Percentiles rank a stretch among this genome's conserved stretches.
Conservation (phyloP, 2,113 vertebrate genomes). For the Chlorodrepanis virens region DNA sequence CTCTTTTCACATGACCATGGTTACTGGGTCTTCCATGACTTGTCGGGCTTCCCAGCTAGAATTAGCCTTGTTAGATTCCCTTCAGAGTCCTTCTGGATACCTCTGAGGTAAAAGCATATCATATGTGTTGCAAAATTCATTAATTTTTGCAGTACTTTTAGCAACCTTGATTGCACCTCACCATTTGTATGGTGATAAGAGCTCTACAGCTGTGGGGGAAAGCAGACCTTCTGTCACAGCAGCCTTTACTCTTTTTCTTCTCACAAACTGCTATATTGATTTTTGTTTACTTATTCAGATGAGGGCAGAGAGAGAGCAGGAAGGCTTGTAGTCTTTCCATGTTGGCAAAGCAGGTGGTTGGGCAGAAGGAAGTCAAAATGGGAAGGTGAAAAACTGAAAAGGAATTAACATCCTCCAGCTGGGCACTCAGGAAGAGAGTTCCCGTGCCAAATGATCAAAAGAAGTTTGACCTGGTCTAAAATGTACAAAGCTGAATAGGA, state of each 20-base stretch:
- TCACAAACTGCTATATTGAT: neutral
- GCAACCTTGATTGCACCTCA: neutral
- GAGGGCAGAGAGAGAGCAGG: neutral
- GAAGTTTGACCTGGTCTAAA: neutral
- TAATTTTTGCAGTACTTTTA: neutral
- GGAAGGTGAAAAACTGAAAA: neutral
- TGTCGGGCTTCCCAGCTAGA: neutral
- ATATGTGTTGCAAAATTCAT: neutral
- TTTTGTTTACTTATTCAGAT: neutral
- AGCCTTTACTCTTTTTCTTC: neutral
- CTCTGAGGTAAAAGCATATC: neutral
- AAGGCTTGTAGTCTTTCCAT: neutral
- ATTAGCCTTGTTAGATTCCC: neutral
- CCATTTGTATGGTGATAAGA: neutral
- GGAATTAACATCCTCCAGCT: neutral
- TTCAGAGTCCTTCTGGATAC: neutral
- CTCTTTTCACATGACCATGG: neutral
- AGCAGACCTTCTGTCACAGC: neutral
- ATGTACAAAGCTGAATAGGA: neutral
- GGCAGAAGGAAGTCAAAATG: neutral
- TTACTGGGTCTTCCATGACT: neutral
- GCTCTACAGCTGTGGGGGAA: neutral
- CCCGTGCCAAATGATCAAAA: neutral
- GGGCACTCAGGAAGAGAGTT: neutral
- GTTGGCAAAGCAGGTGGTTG: neutral